A percentile compares a stretch with the other conserved stretches of the same genome.
These are phyloP conservation scores for Gorsachius goisagi DNA, from an alignment of 2,113 vertebrate species.

Conservation along the genomic window DNA sequence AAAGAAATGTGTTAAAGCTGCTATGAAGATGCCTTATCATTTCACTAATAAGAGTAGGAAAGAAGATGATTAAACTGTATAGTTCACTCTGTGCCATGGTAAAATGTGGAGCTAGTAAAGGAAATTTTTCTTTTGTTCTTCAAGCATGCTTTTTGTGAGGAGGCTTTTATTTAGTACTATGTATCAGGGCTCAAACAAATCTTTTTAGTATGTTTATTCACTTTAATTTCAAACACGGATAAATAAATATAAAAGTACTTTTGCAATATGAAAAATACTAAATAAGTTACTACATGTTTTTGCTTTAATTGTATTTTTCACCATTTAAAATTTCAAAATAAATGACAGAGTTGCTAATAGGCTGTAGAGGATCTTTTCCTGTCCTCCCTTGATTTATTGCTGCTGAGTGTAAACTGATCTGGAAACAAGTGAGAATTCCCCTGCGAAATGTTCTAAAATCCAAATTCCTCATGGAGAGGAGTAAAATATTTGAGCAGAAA, in stretches of 20 bases:
- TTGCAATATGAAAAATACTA: neutral
- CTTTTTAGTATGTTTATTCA: neutral
- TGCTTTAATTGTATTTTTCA: slow-evolving; percentile 1
- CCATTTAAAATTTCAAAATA: slow-evolving; percentile 54
- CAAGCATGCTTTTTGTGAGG: neutral
- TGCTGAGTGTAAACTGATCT: slow-evolving; percentile 59
- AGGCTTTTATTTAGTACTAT: slow-evolving; percentile 23
- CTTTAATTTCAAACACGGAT: slow-evolving; percentile 15
- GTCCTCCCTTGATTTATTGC: slow-evolving; percentile 59
- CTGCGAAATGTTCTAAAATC: slow-evolving; percentile 60
- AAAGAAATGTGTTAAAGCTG: slow-evolving; percentile 36
- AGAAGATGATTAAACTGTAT: slow-evolving; percentile 8
- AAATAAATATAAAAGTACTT: slow-evolving; percentile 25
- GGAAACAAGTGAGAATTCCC: slow-evolving; percentile 61
- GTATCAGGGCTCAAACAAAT: neutral
- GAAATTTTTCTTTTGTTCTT: slow-evolving; percentile 13
- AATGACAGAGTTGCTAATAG: slow-evolving; percentile 55
- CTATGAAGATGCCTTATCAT: slow-evolving; percentile 40
- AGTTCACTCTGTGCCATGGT: neutral
- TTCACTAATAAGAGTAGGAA: slow-evolving; percentile 44
- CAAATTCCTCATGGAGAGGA: slow-evolving; percentile 46
- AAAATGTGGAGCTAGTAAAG: neutral
- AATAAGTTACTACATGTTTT: neutral
- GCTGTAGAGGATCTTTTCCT: slow-evolving; percentile 17
- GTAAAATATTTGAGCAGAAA: slow-evolving; percentile 40